These are phyloP conservation scores for Drosophila rhopaloa DNA, from an alignment of 1,140 invertebrate genomes.

Conservation along the genomic window DNA sequence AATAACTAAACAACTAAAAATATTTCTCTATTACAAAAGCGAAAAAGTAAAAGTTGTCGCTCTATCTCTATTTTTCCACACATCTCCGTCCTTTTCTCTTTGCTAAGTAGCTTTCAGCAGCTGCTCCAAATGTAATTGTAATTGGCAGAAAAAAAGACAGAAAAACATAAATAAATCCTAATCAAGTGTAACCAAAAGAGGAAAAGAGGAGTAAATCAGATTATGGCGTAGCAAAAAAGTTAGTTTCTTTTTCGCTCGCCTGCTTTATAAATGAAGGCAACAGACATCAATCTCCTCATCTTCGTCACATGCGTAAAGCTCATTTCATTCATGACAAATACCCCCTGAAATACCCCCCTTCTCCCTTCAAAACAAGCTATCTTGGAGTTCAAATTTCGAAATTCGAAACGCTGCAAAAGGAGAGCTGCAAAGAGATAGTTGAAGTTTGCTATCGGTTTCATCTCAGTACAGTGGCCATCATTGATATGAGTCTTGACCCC, in stretches of 20 bases:
- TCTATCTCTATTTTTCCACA: not conserved
- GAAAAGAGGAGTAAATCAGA: slow-evolving; percentile 34
- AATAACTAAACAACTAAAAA: slow-evolving; percentile 35
- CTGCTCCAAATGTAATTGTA: slow-evolving; percentile 75
- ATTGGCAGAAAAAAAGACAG: slow-evolving; percentile 49
- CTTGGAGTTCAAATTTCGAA: slow-evolving; percentile 53
- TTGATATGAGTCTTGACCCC: slow-evolving; percentile 52
- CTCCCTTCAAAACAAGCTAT: slow-evolving; percentile 26
- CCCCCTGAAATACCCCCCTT: not conserved
- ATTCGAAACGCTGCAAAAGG: slow-evolving; percentile 58
- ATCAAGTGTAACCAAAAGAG: slow-evolving; percentile 67
- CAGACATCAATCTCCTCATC: slow-evolving; percentile 21
- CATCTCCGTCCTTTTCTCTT: not conserved
- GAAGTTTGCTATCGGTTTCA: slow-evolving; percentile 34
- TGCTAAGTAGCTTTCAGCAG: slow-evolving; percentile 53
- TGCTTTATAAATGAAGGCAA: slow-evolving; percentile 5
- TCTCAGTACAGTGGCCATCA: slow-evolving; percentile 57
- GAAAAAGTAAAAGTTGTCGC: slow-evolving; percentile 60
- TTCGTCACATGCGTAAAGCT: slow-evolving; percentile 47
- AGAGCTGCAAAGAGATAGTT: slow-evolving; percentile 5
- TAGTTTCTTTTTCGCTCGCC: slow-evolving; percentile 4
- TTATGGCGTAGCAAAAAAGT: slow-evolving; percentile 35
- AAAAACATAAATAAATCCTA: slow-evolving; percentile 59
- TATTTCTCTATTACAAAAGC: slow-evolving; percentile 46
- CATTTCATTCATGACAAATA: slow-evolving; percentile 72